Percentiles rank a stretch among this genome's conserved stretches.
Conservation (phyloP, 2,888 invertebrate genomes). For the Zonitis immaculata region DNA sequence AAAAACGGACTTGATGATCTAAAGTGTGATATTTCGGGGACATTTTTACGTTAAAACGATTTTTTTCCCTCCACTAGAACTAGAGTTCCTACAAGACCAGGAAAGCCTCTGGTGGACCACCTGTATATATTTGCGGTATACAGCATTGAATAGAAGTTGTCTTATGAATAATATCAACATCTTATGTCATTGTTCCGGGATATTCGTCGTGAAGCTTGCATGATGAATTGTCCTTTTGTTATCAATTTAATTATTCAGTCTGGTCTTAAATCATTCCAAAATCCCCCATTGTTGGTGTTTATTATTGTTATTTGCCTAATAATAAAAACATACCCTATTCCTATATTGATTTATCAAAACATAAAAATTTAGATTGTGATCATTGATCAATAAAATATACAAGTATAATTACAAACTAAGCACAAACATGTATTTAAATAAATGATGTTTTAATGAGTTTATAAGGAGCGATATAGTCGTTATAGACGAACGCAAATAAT, state of each 20-base stretch:
- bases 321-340: neutral
- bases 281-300: constrained; percentile 18
- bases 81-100: too few relatives aligned
- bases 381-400: neutral
- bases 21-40: too few relatives aligned
- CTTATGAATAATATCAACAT: constrained; percentile 22
- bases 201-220: constrained; percentile 20
- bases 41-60: too few relatives aligned
- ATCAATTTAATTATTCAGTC: constrained; percentile 31
- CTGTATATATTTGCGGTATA: too few relatives aligned
- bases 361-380: neutral
- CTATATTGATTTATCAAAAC: neutral
- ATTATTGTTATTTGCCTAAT: neutral
- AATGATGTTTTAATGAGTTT: constrained; percentile 1
- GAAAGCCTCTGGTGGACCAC: too few relatives aligned
- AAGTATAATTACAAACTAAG: neutral
- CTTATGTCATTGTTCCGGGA: constrained; percentile 26
- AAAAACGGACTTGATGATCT: too few relatives aligned
- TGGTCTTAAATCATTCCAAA: constrained; percentile 25
- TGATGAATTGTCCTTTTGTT: constrained; percentile 25
- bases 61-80: too few relatives aligned
- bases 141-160: neutral
- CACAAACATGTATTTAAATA: neutral
- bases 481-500: neutral
- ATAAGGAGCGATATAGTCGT: neutral